Base-by-base conservation (phyloP, 1,140 invertebrate genomes). In the Armadillidium nasatum region DNA sequence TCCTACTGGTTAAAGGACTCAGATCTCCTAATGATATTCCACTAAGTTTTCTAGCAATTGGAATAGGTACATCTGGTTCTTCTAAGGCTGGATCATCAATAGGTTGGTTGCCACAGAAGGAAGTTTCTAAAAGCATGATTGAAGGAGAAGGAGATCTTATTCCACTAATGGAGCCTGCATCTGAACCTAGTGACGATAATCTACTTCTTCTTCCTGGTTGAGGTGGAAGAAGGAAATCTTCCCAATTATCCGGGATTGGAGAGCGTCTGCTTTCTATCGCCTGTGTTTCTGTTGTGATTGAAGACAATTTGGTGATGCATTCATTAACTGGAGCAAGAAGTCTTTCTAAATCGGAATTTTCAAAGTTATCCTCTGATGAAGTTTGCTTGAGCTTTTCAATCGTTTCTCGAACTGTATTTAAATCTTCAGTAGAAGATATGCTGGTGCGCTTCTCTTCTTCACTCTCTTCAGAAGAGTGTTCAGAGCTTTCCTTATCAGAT, bases 191-290 rank as follows among this genome's bases (percentile, higher is more conserved):
- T 7, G 80, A 81, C 22, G 80, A 81, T 66, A 81, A 70, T 33
- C 80, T 77, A 69, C 77, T 79, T 68, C 80, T 76, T 19, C 80
- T 67, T 4, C 80, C 80, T 46, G 77, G 75, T 69, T 81, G 80
- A 7, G 80, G 80, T 7, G 80, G 80, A 19, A 81, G 68, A 4
- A 81, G 73, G 72, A 81, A 81, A 66, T 81, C 80, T 9, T 76
- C 75, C 80, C 80, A 81, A 73, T 81, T 81, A 46, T 79, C 80
- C 15, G 80, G 80, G 22, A 81, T 81, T 76, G 80, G 80, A 22
- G 80, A 81, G 23, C 74, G 76, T 11, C 80, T 74, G 11, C 19
- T 13, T 19, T 60, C 50, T 19, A 19, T 13, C 50, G 50, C 50
- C 11, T 60, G 50, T 15, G 50, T 3, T 46, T 79, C 80, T 68